Evolutionary conservation across 37 sponge, comb jelly and placozoan genomes (phyloP).

Genomic region (Aphrocallistes beatrix): DNA sequence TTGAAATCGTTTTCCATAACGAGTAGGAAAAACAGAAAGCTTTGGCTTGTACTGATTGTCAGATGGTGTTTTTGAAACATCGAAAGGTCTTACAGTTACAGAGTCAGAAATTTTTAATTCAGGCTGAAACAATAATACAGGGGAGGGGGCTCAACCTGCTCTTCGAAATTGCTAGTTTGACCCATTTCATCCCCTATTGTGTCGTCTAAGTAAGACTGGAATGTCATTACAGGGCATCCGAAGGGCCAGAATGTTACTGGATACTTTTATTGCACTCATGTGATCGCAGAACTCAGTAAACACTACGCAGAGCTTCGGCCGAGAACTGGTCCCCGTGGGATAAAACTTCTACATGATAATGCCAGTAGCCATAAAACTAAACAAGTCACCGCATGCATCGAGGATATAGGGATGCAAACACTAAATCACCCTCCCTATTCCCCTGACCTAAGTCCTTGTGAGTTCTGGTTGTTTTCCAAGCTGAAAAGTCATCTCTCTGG

Average conservation of each 20-base stretch:
- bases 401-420: background rate
- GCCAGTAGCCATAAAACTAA: background rate
- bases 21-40: slow-evolving; percentile 17
- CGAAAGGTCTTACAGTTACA: slow-evolving; percentile 11
- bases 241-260: background rate
- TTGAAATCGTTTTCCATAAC: slow-evolving; percentile 13
- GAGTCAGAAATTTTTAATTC: background rate
- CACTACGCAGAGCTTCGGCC: background rate
- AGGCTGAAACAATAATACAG: background rate
- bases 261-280: background rate
- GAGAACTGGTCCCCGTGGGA: background rate
- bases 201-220: slow-evolving; percentile 8
- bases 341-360: background rate
- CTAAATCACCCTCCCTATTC: background rate
- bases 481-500: no score
- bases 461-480: background rate
- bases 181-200: background rate
- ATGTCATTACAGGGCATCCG: slow-evolving; percentile 3
- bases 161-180: slow-evolving; percentile 4
- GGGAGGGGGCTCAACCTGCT: background rate
- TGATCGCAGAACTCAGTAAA: background rate
- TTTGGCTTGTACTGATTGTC: background rate
- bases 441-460: background rate
- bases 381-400: background rate
- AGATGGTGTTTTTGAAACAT: slow-evolving; percentile 12